phyloP scores from a whole-genome alignment of 2,888 invertebrate genomes.

The Agrotis ipsilon region DNA sequence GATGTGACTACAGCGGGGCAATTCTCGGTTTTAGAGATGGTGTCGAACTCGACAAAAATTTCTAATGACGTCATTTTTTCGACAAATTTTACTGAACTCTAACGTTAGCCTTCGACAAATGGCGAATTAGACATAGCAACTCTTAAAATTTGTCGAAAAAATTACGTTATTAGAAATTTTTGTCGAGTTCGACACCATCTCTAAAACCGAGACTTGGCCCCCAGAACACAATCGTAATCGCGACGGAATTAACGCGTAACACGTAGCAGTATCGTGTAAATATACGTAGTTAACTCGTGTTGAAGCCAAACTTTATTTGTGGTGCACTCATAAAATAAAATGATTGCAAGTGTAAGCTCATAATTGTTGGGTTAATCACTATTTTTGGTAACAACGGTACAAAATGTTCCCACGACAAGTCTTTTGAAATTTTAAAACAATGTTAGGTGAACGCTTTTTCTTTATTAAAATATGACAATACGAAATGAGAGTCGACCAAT shows the following conservation, averaged over 20 bases:
- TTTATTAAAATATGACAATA: conserved; percentile 1
- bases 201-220: too few species aligned
- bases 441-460: conserved; percentile 9
- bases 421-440: conserved; percentile 33
- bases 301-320: conserved; percentile 57
- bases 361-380: conserved; percentile 31
- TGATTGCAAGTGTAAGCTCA: conserved; percentile 36
- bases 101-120: too few species aligned
- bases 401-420: conserved; percentile 40
- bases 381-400: conserved; percentile 41
- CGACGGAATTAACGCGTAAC: conserved; percentile 9
- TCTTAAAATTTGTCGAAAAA: too few species aligned
- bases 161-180: too few species aligned
- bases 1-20: too few species aligned
- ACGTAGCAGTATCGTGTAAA: conserved; percentile 22
- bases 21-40: too few species aligned
- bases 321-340: conserved; percentile 51
- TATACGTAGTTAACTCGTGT: conserved; percentile 38
- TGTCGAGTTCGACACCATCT: too few species aligned
- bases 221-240: conserved; percentile 15
- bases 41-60: too few species aligned
- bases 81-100: too few species aligned
- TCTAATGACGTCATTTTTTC: too few species aligned
- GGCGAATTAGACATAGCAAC: too few species aligned
- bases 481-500: neutral